Evolutionary conservation across 2,888 invertebrate genomes (phyloP).

Genomic region (Thymelicus lineola): DNA sequence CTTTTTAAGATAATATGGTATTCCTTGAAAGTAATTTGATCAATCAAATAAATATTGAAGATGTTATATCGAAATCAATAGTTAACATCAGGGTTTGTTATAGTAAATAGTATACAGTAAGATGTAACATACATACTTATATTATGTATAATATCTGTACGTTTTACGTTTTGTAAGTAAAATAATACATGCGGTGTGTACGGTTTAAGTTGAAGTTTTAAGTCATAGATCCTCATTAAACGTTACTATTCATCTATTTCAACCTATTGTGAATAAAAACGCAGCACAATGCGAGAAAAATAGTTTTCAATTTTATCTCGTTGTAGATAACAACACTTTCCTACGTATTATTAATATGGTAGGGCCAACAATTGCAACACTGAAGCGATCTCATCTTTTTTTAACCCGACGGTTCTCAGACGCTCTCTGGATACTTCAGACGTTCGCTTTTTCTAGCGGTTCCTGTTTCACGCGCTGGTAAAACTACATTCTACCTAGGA

Average conservation of each 20-base stretch:
- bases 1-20: too few species aligned
- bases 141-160: too few species aligned
- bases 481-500: slow-evolving; percentile 4
- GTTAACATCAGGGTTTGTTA: too few species aligned
- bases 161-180: too few species aligned
- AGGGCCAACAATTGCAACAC: slow-evolving; percentile 42
- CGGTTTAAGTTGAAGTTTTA: too few species aligned
- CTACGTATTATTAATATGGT: slow-evolving; percentile 42
- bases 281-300: slow-evolving; percentile 33
- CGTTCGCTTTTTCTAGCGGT: slow-evolving; percentile 13
- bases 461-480: slow-evolving; percentile 23
- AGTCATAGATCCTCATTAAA: neutral
- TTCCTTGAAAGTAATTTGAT: too few species aligned
- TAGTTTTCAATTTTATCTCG: slow-evolving; percentile 26
- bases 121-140: too few species aligned
- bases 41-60: too few species aligned
- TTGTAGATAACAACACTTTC: slow-evolving; percentile 7
- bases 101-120: too few species aligned
- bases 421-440: slow-evolving; percentile 25
- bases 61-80: too few species aligned
- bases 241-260: neutral
- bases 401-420: slow-evolving; percentile 31
- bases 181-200: too few species aligned
- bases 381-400: slow-evolving; percentile 42
- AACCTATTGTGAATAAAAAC: slow-evolving; percentile 8